Percentiles rank a stretch among this genome's conserved stretches.
phyloP scores from a whole-genome alignment of 2,888 invertebrate genomes.

The Scaptomyza flava region DNA sequence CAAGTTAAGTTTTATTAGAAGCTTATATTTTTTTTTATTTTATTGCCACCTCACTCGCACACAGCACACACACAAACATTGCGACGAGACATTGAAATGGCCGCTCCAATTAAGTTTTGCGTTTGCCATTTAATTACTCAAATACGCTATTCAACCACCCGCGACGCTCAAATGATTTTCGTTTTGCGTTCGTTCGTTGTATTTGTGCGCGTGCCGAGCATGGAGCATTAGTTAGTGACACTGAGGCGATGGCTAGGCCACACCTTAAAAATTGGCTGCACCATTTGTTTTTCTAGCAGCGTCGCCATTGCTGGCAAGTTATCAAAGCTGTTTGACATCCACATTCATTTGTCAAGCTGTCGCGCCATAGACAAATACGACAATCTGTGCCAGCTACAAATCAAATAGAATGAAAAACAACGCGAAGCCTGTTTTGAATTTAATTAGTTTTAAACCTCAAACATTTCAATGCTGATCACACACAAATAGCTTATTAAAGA shows the following conservation, averaged over 20 bases:
- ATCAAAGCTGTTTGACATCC: slow-evolving; percentile 81
- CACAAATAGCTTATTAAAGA: slow-evolving; percentile 53
- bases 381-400: slow-evolving; percentile 67
- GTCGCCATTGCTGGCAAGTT: slow-evolving; percentile 73
- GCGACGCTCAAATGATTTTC: slow-evolving; percentile 50
- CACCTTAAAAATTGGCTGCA: slow-evolving; percentile 69
- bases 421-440: slow-evolving; percentile 41
- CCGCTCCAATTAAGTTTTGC: slow-evolving; percentile 79
- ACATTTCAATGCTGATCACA: slow-evolving; percentile 46
- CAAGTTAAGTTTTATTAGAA: slow-evolving; percentile 77
- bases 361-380: slow-evolving; percentile 30
- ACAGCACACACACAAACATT: slow-evolving; percentile 9
- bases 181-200: slow-evolving; percentile 4
- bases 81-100: slow-evolving; percentile 36
- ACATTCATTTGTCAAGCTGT: slow-evolving; percentile 78
- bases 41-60: slow-evolving; percentile 55
- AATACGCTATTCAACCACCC: slow-evolving; percentile 64
- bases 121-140: slow-evolving; percentile 82
- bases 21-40: slow-evolving; percentile 74
- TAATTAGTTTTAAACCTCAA: slow-evolving; percentile 69
- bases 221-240: slow-evolving; percentile 74
- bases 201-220: slow-evolving; percentile 74
- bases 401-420: slow-evolving; percentile 20
- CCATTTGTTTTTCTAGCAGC: slow-evolving; percentile 70
- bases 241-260: slow-evolving; percentile 50